Percentiles rank a stretch among this genome's conserved stretches.
phyloP scores from a whole-genome alignment of 2,113 vertebrate species.

The Tympanuchus pallidicinctus region DNA sequence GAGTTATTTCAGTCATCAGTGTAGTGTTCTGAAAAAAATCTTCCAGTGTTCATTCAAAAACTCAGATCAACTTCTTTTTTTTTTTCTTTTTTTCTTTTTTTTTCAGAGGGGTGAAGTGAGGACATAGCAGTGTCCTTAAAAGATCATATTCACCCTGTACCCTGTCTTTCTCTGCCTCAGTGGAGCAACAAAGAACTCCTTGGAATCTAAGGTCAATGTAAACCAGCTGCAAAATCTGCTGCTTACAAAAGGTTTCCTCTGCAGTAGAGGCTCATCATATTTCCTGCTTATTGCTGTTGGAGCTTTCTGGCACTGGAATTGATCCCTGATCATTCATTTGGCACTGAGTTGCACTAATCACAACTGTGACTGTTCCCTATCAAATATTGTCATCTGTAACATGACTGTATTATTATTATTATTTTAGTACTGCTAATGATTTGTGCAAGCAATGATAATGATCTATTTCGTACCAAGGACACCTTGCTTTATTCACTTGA shows the following conservation, averaged over 20 bases:
- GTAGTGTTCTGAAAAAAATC: not conserved
- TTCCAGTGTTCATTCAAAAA: not conserved
- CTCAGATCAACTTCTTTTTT: not conserved
- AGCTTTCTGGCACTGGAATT: slow-evolving; percentile 1
- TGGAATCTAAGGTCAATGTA: not conserved
- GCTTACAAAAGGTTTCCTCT: not conserved
- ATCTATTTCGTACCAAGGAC: not conserved
- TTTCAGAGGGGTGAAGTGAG: not conserved
- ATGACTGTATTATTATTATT: not conserved
- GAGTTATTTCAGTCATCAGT: not conserved
- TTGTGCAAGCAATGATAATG: not conserved
- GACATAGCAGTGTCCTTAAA: not conserved
- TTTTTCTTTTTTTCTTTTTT: not conserved
- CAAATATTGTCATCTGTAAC: not conserved
- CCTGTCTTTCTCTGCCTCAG: not conserved
- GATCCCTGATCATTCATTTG: slow-evolving; percentile 36
- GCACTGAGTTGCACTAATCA: not conserved
- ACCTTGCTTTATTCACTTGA: not conserved
- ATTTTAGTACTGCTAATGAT: not conserved
- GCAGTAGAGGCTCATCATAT: not conserved
- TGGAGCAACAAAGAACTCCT: not conserved
- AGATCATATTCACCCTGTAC: not conserved
- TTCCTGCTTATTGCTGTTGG: slow-evolving; percentile 20
- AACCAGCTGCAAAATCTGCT: slow-evolving; percentile 4
- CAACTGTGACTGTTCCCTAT: not conserved